These are phyloP conservation scores for Sialis fuliginosa DNA, from an alignment of 2,888 invertebrate species.

Conservation along the genomic window DNA sequence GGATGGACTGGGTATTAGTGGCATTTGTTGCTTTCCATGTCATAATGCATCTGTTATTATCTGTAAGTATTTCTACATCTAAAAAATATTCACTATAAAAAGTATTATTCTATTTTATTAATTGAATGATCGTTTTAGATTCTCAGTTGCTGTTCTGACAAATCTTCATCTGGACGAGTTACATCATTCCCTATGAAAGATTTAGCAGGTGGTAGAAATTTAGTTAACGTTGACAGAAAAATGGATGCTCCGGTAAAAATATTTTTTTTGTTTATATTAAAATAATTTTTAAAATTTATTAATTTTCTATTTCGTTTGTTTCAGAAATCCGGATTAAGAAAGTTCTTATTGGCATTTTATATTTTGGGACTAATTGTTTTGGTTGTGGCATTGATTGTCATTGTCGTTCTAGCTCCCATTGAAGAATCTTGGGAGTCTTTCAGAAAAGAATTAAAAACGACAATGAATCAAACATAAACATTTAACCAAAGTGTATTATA, in stretches of 20 bases:
- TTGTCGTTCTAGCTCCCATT: slow-evolving; percentile 60
- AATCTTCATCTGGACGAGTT: slow-evolving; percentile 48
- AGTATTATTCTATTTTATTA: neutral
- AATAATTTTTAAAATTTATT: neutral
- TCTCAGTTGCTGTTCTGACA: slow-evolving; percentile 59
- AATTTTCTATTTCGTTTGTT: slow-evolving; percentile 15
- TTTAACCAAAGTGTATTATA: too few relatives aligned
- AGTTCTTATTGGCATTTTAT: slow-evolving; percentile 61
- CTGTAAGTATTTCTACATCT: slow-evolving; percentile 39
- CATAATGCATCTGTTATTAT: slow-evolving; percentile 66
- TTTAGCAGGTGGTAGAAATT: slow-evolving; percentile 41
- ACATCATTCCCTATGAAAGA: slow-evolving; percentile 79
- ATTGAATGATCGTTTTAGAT: slow-evolving; percentile 36
- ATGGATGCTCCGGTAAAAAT: slow-evolving; percentile 59
- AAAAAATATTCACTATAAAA: neutral
- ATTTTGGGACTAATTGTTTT: slow-evolving; percentile 50
- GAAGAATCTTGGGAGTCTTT: slow-evolving; percentile 34
- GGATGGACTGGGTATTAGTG: slow-evolving; percentile 77
- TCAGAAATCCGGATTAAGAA: slow-evolving; percentile 63
- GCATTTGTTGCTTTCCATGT: slow-evolving; percentile 83
- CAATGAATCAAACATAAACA: neutral
- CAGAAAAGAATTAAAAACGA: neutral
- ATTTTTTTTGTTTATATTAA: neutral
- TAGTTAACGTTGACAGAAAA: slow-evolving; percentile 49
- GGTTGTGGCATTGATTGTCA: slow-evolving; percentile 52